phyloP scores from a whole-genome alignment of 2,888 invertebrate genomes.

The Auanema freiburgensis region DNA sequence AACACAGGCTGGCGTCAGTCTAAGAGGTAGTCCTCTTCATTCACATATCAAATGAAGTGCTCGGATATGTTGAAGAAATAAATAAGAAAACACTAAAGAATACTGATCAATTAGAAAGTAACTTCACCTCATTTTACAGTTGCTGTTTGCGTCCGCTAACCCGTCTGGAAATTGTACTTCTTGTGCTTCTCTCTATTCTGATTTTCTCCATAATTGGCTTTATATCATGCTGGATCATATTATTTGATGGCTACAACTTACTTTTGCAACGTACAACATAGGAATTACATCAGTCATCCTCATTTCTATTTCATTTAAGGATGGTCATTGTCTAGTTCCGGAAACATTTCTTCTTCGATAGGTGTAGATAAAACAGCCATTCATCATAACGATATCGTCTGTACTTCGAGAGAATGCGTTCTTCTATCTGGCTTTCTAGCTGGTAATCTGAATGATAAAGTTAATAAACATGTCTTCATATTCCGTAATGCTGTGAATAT shows the following conservation, averaged over 20 bases:
- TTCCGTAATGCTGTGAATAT: not conserved
- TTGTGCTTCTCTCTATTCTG: constrained; percentile 33
- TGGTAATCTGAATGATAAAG: constrained; percentile 58
- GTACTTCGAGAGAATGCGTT: constrained; percentile 58
- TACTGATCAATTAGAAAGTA: too few relatives aligned
- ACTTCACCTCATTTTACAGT: constrained; percentile 41
- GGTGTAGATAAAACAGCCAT: constrained; percentile 41
- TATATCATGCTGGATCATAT: constrained; percentile 44
- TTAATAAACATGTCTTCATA: constrained; percentile 5
- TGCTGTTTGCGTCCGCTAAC: constrained; percentile 38
- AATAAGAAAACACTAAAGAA: too few relatives aligned
- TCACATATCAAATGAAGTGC: too few relatives aligned
- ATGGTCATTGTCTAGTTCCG: not conserved
- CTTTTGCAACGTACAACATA: too few relatives aligned
- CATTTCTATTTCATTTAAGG: not conserved
- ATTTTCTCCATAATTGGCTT: constrained; percentile 37
- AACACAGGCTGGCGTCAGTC: too few relatives aligned
- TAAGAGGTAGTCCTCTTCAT: too few relatives aligned
- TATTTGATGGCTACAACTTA: constrained; percentile 46
- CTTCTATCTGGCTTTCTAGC: constrained; percentile 55
- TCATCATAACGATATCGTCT: constrained; percentile 49
- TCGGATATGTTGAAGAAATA: too few relatives aligned
- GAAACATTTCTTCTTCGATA: too few relatives aligned
- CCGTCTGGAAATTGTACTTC: constrained; percentile 42
- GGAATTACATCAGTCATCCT: too few relatives aligned